Evolutionary conservation across 2,797 vertebrate genomes (phyloP), one percentile per base, ranked within the genome.

Genomic region (Dryobates pubescens): DNA sequence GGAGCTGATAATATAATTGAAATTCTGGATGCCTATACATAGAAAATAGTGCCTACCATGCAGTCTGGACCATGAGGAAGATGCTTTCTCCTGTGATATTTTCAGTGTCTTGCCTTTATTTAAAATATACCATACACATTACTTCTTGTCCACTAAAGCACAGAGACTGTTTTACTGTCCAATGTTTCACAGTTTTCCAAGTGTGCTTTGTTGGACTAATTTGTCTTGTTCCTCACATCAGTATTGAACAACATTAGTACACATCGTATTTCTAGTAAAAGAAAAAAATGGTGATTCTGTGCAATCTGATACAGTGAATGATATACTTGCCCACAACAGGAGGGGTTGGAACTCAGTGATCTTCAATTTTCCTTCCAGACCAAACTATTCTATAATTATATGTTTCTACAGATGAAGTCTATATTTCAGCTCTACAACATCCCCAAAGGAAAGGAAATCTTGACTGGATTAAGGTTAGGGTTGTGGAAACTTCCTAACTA

Each of bases 1-100:
- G 93, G 88, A 93, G 59, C 82, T 89, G 88, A 94, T 92, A 85
- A 81, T 85, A 90, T 79, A 77, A 96, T 62, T 93, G 90, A 92
- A 96, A 96, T 94, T 89, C 88, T 86, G 59, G 80, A 61, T 86
- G 67, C 15, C 43, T 85, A 89, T 91, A 93, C 95, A 94, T 75
- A 93, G 80, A 84, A 93, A 82, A 80, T 19, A 68, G n/a, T 32
- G n/a, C 36, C 88, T 94, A 65, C 49, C 36, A 73, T 72, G 72
- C 32, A 80, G 78, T 71, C 38, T 72, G 19, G 70, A 57, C 83
- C 81, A 80, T 9, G 17, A 84, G 32, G 56, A 76, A 91, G 54
- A 63, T 38, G 13, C 1, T 82, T 87, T 75, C 63, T 54, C 22
- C 61, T 86, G 56, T 58, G 47, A 62, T 86, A 16, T 86, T 90